phyloP scores from a whole-genome alignment of 2,113 vertebrate genomes.

The Prochilodus magdalenae region DNA sequence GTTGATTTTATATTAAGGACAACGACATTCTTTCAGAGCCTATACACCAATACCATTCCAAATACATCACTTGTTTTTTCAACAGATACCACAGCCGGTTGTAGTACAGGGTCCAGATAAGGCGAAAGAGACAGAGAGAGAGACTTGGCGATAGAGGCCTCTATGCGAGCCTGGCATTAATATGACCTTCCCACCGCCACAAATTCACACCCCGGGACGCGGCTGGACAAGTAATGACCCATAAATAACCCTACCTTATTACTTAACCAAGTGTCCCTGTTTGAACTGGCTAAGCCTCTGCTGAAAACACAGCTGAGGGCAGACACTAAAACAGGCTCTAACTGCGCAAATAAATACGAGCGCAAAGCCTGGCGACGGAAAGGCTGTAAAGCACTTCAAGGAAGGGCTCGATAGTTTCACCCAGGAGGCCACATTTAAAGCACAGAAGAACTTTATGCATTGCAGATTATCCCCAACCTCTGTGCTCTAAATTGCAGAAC shows the following conservation, averaged over 20 bases:
- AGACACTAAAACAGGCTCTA: slow-evolving; percentile 1
- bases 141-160: background rate
- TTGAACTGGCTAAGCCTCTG: background rate
- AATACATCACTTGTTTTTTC: too few species aligned
- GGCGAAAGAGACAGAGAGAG: background rate
- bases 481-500: slow-evolving; percentile 3
- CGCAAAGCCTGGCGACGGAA: background rate
- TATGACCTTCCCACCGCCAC: slow-evolving; percentile 52
- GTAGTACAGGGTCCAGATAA: background rate
- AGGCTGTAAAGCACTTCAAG: slow-evolving; percentile 23
- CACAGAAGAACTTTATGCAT: background rate
- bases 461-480: background rate
- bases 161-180: slow-evolving; percentile 53
- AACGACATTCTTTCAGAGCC: too few species aligned
- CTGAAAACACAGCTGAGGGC: background rate
- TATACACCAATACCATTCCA: too few species aligned
- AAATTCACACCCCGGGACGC: slow-evolving; percentile 59
- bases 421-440: slow-evolving; percentile 4
- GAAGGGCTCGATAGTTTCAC: slow-evolving; percentile 1
- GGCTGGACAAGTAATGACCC: slow-evolving; percentile 52
- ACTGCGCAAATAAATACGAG: slow-evolving; percentile 32
- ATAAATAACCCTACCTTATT: slow-evolving; percentile 58
- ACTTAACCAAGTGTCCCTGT: slow-evolving; percentile 34
- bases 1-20: too few species aligned
- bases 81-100: too few species aligned